Evolutionary conservation across 2,113 vertebrate genomes (phyloP), one percentile per base, ranked within the genome.

Genomic region (Poeciliopsis retropinna): DNA sequence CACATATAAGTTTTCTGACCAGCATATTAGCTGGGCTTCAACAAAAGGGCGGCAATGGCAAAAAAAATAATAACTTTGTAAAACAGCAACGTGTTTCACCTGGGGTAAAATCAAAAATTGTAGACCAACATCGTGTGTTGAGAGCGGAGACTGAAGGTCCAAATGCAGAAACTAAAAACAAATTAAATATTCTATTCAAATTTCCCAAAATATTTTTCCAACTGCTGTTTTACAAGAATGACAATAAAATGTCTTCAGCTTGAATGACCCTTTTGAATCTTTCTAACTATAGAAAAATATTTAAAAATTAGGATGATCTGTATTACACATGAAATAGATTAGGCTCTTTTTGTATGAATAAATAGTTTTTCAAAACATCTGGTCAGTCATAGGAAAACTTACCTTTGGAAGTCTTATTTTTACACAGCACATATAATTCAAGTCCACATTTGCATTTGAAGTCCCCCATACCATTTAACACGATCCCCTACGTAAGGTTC

Each of bases 401-500:
- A 6, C 31, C 31, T 27, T 13, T 2, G 8, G 5, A 17, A 12
- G 5, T 41, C 30, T 27, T 32, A 63, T 60, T 82, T 31, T 69
- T 51, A 29, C 32, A 60, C 28, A 13, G 34, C 31, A 65, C 4
- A 41, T 69, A 57, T 67, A 62, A 71, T 62, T 77, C 44, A 73
- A 3, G 47, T 70, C 73, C 13, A 61, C n/a, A 28, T 57, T 19
- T 32, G 32, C 6, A 61, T 87, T 89, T 91, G 79, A 89, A 85
- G 76, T 91, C 37, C 47, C 65, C 60, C 67, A 64, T n/a, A n/a
- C 41, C 76, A n/a, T n/a, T n/a, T 63, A 61, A 78, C 75, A 51
- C 57, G 76, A 29, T 81, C 75, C 64, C n/a, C 79, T 76, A 69
- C 72, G 34, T 68, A 83, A 77, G 69, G 78, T 73, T 85, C 73